Base-by-base conservation (phyloP, 2,113 vertebrate genomes). In the human (Homo sapiens) region DNA sequence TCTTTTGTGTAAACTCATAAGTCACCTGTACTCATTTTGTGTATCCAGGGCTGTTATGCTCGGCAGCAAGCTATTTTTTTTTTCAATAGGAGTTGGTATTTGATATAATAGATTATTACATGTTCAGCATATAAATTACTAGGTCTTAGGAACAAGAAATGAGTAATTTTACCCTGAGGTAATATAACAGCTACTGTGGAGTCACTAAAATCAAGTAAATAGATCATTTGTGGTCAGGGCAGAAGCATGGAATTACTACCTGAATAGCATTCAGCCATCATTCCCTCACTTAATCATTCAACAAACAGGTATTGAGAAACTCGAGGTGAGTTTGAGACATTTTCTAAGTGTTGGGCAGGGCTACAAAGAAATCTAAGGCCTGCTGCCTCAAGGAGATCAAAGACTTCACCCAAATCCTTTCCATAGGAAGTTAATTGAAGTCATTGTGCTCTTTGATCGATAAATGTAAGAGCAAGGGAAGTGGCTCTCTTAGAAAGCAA, bases 1-100 rank as follows among this genome's bases (percentile, higher is more conserved):
- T 86, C 95, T 95, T 97, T 90, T 97, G 92, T 97, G 95, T 80
- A 82, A 93, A 96, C 92, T 95, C 94, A 50, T 91, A 97, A 97
- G 98, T 98, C 98, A 97, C 96, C 96, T 95, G 96, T 23, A 86
- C 97, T 93, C 96, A 95, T 57, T 97, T 88, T 92, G 92, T 92
- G 92, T 97, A 95, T 95, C 93, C 87, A 97, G 82, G 92, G 87
- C 76, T 97, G 89, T 79, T 97, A 73, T 25, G 81, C 61, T 95
- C 25, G 1, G 59, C 85, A 72, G 93, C 5, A n/a, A 96, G 90
- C 93, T 85, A 64, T 91, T 89, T 79, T 48, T 87, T 40, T 90
- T 94, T 80, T n/a, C 50, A 35, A 93, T 80, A 93, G 79, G 95
- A 94, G 80, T 95, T 80, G 30, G n/a, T 96, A 85, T 92, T 98